Evolutionary conservation across 2,888 invertebrate genomes (phyloP), one percentile per base, ranked within the genome.

Genomic region (Agrenia bidenticulata): DNA sequence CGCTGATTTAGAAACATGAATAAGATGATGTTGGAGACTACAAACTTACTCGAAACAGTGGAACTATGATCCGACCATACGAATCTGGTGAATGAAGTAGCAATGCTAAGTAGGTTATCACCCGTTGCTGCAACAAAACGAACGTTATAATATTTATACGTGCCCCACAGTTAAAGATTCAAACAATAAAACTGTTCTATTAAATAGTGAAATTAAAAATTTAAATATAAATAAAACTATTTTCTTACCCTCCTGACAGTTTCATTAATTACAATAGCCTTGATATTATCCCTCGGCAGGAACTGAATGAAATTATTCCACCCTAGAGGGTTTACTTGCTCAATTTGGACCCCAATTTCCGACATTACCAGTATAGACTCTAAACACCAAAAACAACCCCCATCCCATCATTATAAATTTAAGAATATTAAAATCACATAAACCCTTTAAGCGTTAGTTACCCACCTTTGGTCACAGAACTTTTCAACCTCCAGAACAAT

Each of bases 181-280:
- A 24, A 24, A 39, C 2, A n/a, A 32, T 39, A 17, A 5, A 39
- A 2, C 23, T 56, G 9, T 23, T 39, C 37, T 15, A 17, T 5
- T 19, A 7, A n/a, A n/a, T n/a, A n/a, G n/a, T n/a, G n/a, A n/a
- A n/a, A n/a, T n/a, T n/a, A n/a, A 15, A 45, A 9, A 45, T 58
- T 23, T 15, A 45, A 19, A 19, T 45, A 24, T 23, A 41, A 42
- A 24, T 2, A 15, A 58, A 24, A 21, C 27, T 32, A 39, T 41
- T 23, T 37, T 54, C 58, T 53, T 63, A 76, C 77, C 73, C 76
- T 71, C 64, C 70, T 69, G 17, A 77, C 73, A 19, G 72, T 75
- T 72, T 77, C 77, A 62, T 75, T 76, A 41, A 77, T 75, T n/a
- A 76, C 70, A 50, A 75, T 62, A 53, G 76, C 73, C 50, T 69